Base-by-base conservation (phyloP, 2,888 invertebrate genomes). In the Brenthis ino region DNA sequence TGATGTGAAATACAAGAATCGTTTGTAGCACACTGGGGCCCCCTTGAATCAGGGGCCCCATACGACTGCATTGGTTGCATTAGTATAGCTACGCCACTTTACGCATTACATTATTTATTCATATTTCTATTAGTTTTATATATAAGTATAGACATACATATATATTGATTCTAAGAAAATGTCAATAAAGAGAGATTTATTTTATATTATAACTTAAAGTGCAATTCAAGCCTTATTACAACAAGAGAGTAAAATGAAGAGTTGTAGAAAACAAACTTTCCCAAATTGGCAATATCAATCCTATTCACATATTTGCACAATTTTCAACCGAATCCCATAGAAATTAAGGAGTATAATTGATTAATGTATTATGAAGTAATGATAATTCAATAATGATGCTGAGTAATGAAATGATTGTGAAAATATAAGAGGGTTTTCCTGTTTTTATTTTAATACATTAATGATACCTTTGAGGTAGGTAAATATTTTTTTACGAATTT, bases 341-440 rank as follows among this genome's bases (percentile, higher is more conserved):
- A n/a, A 1, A 3, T 1, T 60, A 28, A 55, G 20, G 11, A 12
- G 13, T 48, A 47, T 56, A 47, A 60, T 20, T 53, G n/a, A 13
- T 47, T 48, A 20, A 64, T 43, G 16, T 14, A 24, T 43, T 20
- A 37, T 1, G 0, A 6, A 33, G 16, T 37, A 50, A 65, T 57
- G 13, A 13, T 20, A 33, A 20, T 20, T 14, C 13, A 51, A 12
- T 47, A 66, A 60, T 50, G 57, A 65, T 50, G 56, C 57, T 57
- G 28, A 57, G 57, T 65, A 56, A 50, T 28, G 24, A 57, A 65
- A 50, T 64, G 1, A 48, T 63, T 12, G 54, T 43, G 20, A 54
- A 54, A 54, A 64, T 54, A 20, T 64, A 64, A 54, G 37, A 43
- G 47, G 13, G 2, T 64, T 54, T 64, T 54, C 28, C 3, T 4